Conservation (phyloP, 2,797 vertebrate genomes). For the Chaunax sp. region DNA sequence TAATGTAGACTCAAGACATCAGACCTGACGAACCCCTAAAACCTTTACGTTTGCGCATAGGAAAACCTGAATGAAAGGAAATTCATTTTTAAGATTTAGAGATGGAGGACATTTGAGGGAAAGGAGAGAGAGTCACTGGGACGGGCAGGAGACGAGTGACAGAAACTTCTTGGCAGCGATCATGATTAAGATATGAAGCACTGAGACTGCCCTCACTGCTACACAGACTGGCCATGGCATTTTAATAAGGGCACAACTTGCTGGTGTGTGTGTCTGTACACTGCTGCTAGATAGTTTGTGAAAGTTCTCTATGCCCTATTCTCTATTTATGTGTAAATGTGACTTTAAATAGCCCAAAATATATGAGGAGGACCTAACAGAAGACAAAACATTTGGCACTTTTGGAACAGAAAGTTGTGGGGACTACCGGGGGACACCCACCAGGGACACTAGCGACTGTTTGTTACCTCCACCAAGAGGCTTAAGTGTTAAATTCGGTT, state of each 20-base stretch:
- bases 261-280: conserved; percentile 12
- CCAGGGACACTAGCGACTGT: too few relatives aligned
- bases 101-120: conserved; percentile 9
- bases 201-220: conserved; percentile 61
- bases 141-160: conserved; percentile 24
- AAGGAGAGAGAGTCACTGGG: background rate
- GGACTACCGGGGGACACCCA: too few relatives aligned
- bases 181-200: conserved; percentile 74
- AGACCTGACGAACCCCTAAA: conserved; percentile 4
- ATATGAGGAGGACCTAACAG: too few relatives aligned
- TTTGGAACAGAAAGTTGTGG: too few relatives aligned
- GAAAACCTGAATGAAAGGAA: too few relatives aligned
- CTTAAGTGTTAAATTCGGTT: too few relatives aligned
- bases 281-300: background rate
- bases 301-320: too few relatives aligned
- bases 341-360: too few relatives aligned
- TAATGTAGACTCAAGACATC: background rate
- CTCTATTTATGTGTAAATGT: too few relatives aligned
- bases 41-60: too few relatives aligned
- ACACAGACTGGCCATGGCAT: conserved; percentile 57
- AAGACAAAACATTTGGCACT: too few relatives aligned
- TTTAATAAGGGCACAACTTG: conserved; percentile 54
- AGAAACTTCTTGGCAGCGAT: conserved; percentile 27
- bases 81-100: background rate
- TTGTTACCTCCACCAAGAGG: too few relatives aligned